These are phyloP conservation scores for Otolemur garnettii DNA, from an alignment of 2,113 vertebrate genomes.

Conservation along the genomic window DNA sequence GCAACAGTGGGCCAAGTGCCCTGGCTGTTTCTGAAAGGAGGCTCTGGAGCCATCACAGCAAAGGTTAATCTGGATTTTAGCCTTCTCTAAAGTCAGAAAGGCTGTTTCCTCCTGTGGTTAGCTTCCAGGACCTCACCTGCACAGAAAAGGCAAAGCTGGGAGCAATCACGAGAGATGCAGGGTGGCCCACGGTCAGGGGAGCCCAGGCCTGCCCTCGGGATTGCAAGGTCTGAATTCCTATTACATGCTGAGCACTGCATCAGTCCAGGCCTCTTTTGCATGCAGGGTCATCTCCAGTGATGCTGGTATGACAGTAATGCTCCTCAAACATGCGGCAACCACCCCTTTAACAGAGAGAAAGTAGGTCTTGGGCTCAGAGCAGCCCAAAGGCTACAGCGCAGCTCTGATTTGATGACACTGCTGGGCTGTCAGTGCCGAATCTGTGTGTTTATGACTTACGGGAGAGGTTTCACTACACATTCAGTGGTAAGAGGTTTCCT, in stretches of 20 bases:
- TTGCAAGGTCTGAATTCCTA: too few relatives aligned
- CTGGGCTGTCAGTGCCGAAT: accelerated
- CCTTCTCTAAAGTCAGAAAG: background rate
- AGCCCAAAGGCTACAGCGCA: background rate
- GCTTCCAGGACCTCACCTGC: background rate
- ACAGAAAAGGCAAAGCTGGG: accelerated
- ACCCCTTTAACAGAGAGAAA: background rate
- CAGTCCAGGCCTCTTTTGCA: background rate
- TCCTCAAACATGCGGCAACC: background rate
- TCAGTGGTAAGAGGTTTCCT: background rate
- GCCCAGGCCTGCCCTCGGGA: accelerated
- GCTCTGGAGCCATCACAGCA: background rate
- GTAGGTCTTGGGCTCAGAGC: background rate
- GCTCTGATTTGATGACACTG: accelerated
- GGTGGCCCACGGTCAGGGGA: background rate
- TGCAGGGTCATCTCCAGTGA: background rate
- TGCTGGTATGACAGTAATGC: accelerated
- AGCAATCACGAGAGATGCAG: too few relatives aligned
- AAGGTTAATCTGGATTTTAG: background rate
- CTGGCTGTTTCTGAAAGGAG: background rate
- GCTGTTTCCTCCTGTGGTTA: accelerated
- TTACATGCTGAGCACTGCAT: accelerated
- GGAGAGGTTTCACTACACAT: background rate
- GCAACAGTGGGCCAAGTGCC: accelerated
- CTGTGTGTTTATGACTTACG: accelerated